Evolutionary conservation across 2,888 invertebrate species (phyloP).

Genomic region (Acrocera orbiculus): DNA sequence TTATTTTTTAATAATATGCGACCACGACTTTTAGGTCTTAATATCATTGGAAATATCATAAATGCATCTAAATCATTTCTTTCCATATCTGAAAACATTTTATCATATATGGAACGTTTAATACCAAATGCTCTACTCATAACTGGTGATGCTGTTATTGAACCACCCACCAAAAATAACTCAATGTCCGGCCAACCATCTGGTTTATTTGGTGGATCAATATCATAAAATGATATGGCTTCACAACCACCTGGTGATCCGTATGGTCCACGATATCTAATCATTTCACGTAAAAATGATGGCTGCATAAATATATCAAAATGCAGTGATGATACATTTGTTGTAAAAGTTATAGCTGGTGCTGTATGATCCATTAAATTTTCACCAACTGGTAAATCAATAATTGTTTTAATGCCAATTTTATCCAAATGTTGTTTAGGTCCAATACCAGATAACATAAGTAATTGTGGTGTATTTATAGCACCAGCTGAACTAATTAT

Average conservation of each 20-base stretch:
- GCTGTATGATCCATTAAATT: slow-evolving; percentile 53
- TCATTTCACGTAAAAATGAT: slow-evolving; percentile 8
- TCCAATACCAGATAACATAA: slow-evolving; percentile 66
- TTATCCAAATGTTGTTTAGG: slow-evolving; percentile 40
- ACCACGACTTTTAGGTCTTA: slow-evolving; percentile 47
- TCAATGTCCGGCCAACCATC: slow-evolving; percentile 44
- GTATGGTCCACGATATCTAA: slow-evolving; percentile 22
- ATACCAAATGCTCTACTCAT: slow-evolving; percentile 24
- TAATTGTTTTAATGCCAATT: slow-evolving; percentile 35
- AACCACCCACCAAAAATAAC: slow-evolving; percentile 38
- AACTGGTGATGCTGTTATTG: slow-evolving; percentile 18
- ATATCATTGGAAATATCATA: slow-evolving; percentile 36
- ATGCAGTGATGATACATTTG: slow-evolving; percentile 29
- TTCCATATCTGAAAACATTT: slow-evolving; percentile 21
- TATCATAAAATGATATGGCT: slow-evolving; percentile 38
- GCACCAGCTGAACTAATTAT: slow-evolving; percentile 61
- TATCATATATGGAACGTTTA: slow-evolving; percentile 22
- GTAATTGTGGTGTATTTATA: slow-evolving; percentile 57
- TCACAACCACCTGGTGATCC: slow-evolving; percentile 36
- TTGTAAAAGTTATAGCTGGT: slow-evolving; percentile 41
- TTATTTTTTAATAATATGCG: slow-evolving; percentile 37
- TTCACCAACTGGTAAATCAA: slow-evolving; percentile 45
- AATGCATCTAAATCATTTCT: slow-evolving; percentile 24
- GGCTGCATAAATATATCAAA: slow-evolving; percentile 14
- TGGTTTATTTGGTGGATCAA: slow-evolving; percentile 30